Percentiles rank a stretch among this genome's conserved stretches.
phyloP scores from a whole-genome alignment of 2,113 vertebrate species.

The Rhinolophus sinicus region DNA sequence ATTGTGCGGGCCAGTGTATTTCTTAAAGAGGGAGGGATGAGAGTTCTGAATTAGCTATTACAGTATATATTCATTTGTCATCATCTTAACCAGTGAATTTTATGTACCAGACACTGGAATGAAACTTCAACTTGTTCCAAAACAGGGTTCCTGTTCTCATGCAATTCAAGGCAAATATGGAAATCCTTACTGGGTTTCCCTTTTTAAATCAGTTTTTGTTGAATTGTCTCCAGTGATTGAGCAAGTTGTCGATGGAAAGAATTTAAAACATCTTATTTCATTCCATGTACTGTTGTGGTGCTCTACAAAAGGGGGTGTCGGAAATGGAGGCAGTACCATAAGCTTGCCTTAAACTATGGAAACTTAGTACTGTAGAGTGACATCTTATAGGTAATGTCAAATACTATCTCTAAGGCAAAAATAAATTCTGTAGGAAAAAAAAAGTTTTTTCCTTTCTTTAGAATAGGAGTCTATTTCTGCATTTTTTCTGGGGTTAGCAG shows the following conservation, averaged over 20 bases:
- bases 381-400: not conserved
- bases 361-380: not conserved
- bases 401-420: not conserved
- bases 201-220: not conserved
- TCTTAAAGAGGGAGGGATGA: not conserved
- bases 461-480: not conserved
- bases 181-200: not conserved
- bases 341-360: not conserved
- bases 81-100: not conserved
- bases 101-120: not conserved
- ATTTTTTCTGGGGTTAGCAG: not conserved
- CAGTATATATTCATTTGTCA: not conserved
- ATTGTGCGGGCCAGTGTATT: not conserved
- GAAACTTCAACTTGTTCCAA: not conserved
- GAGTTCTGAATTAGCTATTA: not conserved
- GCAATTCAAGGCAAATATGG: not conserved
- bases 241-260: constrained; percentile 8
- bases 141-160: not conserved
- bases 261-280: not conserved
- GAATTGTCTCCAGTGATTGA: not conserved
- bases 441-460: not conserved
- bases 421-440: not conserved
- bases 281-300: not conserved
- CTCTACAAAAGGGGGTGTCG: not conserved
- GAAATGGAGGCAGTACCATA: not conserved